phyloP scores from a whole-genome alignment of 23 tunicate species.

The Ciona savignyi region DNA sequence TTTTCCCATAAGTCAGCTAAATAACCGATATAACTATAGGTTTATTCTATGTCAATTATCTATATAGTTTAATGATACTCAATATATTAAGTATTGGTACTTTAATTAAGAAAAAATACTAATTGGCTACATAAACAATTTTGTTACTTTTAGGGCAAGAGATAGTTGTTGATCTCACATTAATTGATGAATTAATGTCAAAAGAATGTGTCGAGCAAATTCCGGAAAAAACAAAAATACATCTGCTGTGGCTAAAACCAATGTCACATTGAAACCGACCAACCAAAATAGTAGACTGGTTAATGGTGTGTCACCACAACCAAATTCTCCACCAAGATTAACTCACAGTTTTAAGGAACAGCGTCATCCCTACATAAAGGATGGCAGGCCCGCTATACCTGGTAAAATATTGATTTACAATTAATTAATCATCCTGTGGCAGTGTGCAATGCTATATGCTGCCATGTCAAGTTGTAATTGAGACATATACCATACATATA shows the following conservation, averaged over 20 bases:
- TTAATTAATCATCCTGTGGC: too few relatives aligned
- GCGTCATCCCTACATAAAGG: conserved; percentile 26
- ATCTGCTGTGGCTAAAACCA: neutral
- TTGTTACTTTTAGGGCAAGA: conserved; percentile 15
- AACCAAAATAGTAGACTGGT: neutral
- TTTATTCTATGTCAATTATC: too few relatives aligned
- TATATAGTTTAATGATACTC: too few relatives aligned
- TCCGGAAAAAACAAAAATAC: neutral
- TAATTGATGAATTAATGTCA: conserved; percentile 38
- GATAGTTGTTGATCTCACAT: conserved; percentile 58
- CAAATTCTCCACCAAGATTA: conserved; percentile 37
- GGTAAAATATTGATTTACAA: conserved; percentile 53
- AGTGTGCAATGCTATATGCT: too few relatives aligned
- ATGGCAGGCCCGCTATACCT: conserved; percentile 28
- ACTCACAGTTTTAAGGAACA: conserved; percentile 50
- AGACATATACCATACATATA: too few relatives aligned
- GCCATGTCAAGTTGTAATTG: too few relatives aligned
- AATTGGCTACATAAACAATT: too few relatives aligned
- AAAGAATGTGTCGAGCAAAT: neutral
- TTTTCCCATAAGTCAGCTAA: too few relatives aligned
- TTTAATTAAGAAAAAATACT: too few relatives aligned
- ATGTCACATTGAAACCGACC: neutral
- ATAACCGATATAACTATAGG: too few relatives aligned
- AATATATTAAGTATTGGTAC: too few relatives aligned
- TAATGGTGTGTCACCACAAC: conserved; percentile 10